Evolutionary conservation across 2,888 invertebrate genomes (phyloP).

Genomic region (Nephrotoma guestfalica): DNA sequence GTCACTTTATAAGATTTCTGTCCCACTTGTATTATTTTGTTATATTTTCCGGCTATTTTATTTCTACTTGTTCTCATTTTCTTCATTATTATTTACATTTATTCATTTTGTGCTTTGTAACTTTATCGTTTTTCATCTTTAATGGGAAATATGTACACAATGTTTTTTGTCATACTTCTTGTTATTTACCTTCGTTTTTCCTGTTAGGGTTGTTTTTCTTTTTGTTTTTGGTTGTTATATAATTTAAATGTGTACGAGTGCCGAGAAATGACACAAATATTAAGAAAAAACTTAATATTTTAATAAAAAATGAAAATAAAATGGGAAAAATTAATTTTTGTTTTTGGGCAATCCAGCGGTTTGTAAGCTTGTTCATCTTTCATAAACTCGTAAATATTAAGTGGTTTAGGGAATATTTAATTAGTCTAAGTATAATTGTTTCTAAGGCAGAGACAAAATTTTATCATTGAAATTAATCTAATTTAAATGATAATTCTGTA

Average conservation of each 20-base stretch:
- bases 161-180: not conserved
- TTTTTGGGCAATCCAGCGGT: no score
- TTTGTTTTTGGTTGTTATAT: not conserved
- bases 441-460: no score
- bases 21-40: not conserved
- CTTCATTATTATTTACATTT: not conserved
- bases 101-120: not conserved
- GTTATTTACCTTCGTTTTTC: not conserved
- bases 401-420: no score
- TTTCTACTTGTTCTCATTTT: not conserved
- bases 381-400: no score
- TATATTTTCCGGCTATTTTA: not conserved
- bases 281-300: not conserved
- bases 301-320: no score
- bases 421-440: no score
- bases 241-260: not conserved
- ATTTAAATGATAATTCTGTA: no score
- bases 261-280: not conserved
- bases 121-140: not conserved
- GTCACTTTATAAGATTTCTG: no score
- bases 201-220: not conserved
- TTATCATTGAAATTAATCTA: no score
- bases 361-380: no score
- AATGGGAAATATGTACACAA: not conserved
- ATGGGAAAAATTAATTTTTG: no score